Evolutionary conservation across 2,113 vertebrate species (phyloP).

Genomic region (Ailurus styani): DNA sequence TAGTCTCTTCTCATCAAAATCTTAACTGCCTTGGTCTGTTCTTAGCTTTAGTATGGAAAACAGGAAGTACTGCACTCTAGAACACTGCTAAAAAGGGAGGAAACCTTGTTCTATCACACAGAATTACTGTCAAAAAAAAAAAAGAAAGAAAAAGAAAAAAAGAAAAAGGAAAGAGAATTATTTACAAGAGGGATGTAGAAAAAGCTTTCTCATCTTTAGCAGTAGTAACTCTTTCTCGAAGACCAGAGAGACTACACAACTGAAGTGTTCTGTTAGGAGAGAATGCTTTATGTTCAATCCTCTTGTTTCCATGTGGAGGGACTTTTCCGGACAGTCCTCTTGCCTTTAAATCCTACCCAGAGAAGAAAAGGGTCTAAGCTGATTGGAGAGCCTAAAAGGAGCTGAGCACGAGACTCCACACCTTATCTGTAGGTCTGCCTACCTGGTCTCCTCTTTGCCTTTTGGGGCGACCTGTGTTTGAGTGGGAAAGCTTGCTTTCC

Average conservation of each 20-base stretch:
- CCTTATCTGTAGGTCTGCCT: not conserved
- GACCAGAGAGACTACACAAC: not conserved
- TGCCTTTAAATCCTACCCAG: not conserved
- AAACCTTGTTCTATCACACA: not conserved
- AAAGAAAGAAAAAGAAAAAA: not conserved
- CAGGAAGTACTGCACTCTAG: not conserved
- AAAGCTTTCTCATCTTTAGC: not conserved
- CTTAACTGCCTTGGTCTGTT: not conserved
- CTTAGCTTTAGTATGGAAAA: not conserved
- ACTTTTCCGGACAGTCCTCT: not conserved
- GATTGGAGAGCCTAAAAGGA: not conserved
- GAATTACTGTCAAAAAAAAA: not conserved
- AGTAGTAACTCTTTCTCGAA: not conserved
- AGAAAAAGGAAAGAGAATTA: not conserved
- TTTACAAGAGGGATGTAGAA: not conserved
- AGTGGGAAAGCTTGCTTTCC: not conserved
- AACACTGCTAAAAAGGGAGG: not conserved
- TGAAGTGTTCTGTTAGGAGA: not conserved
- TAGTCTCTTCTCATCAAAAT: not conserved
- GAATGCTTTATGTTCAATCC: not conserved
- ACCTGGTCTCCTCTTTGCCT: fast-evolving
- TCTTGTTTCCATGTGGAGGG: not conserved
- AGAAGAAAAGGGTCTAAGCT: not conserved
- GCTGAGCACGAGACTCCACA: not conserved
- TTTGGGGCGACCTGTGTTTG: not conserved